Evolutionary conservation across 2,888 invertebrate genomes (phyloP), one percentile per base, ranked within the genome.

Genomic region (Rugalucina vietnamica): DNA sequence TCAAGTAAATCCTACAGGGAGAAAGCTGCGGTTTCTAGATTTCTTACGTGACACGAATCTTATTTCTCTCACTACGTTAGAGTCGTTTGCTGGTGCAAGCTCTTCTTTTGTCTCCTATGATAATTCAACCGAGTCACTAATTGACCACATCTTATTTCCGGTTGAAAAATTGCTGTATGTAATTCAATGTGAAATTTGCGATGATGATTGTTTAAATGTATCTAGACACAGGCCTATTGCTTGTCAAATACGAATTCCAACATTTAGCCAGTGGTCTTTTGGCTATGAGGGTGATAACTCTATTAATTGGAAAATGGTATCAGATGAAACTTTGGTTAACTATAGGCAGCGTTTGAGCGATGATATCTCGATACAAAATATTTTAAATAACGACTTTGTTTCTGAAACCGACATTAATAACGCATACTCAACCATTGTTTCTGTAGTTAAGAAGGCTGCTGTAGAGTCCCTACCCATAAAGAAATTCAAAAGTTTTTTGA

Each of bases 151-250:
- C 18, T n/a, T 50, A 27, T 12, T 74, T 27, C 54, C 49, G 3
- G 8, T 3, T 74, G 50, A 27, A 1, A 29, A 34, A 27, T 8
- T 74, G 10, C 14, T 32, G 14, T 36, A 54, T 36, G 74, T 74
- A 27, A 54, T 24, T 21, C 21, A 32, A 36, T 74, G 74, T 54
- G 29, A 50, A 54, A 54, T 74, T 21, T 36, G 39, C n/a, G 54
- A 74, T 54, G 74, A 74, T 27, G 54, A 50, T 74, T 39, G 34
- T 10, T 54, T 74, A 4, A 74, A 54, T 24, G 74, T 74, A 21
- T 74, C 54, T 2, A 50, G 39, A 54, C 74, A 74, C 24, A 29
- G 74, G 34, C 69, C 69, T 14, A 36, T 69, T 14, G 12, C 5
- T 32, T 69, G 69, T 5, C 32, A 32, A 5, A 10, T 69, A 21